These are phyloP conservation scores for Ricordea florida DNA, from an alignment of 92 coral and sea anemone species.

Conservation along the genomic window DNA sequence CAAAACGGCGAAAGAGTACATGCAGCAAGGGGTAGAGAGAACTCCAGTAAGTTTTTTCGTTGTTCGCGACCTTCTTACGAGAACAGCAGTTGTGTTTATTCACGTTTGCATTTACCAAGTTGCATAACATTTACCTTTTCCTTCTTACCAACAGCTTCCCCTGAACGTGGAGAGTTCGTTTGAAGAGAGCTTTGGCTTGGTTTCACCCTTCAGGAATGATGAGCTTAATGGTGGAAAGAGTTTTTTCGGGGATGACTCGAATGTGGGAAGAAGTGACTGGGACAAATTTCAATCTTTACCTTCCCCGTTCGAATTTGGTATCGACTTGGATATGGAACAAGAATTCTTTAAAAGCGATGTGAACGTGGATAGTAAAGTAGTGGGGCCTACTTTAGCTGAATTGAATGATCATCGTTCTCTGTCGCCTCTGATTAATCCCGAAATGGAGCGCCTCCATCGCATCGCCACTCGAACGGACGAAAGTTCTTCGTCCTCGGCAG, in stretches of 20 bases:
- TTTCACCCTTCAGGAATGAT: conserved; percentile 57
- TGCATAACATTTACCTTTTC: conserved; percentile 11
- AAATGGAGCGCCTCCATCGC: conserved; percentile 98
- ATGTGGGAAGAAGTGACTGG: conserved; percentile 59
- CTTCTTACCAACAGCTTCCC: conserved; percentile 64
- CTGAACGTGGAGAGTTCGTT: conserved; percentile 87
- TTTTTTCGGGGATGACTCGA: conserved; percentile 45
- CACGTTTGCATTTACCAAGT: background rate
- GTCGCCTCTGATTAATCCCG: conserved; percentile 97
- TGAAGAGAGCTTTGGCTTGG: conserved; percentile 54
- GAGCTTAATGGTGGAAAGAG: conserved; percentile 46
- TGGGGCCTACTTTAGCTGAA: conserved; percentile 98
- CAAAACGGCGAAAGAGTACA: conserved; percentile 38
- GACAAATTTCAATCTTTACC: conserved; percentile 64
- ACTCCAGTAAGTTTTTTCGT: conserved; percentile 66
- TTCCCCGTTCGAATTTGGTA: conserved; percentile 60
- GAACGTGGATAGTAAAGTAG: conserved; percentile 69
- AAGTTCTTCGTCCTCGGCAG: conserved; percentile 50
- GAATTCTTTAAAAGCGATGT: conserved; percentile 81
- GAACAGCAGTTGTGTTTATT: background rate
- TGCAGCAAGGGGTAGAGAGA: conserved; percentile 78
- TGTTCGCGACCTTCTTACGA: background rate
- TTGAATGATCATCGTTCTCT: conserved; percentile 89
- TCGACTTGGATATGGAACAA: conserved; percentile 91
- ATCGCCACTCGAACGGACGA: conserved; percentile 87